Evolutionary conservation across 2,797 vertebrate species (phyloP), one percentile per base, ranked within the genome.

Genomic region (Tenualosa thibaudeaui): DNA sequence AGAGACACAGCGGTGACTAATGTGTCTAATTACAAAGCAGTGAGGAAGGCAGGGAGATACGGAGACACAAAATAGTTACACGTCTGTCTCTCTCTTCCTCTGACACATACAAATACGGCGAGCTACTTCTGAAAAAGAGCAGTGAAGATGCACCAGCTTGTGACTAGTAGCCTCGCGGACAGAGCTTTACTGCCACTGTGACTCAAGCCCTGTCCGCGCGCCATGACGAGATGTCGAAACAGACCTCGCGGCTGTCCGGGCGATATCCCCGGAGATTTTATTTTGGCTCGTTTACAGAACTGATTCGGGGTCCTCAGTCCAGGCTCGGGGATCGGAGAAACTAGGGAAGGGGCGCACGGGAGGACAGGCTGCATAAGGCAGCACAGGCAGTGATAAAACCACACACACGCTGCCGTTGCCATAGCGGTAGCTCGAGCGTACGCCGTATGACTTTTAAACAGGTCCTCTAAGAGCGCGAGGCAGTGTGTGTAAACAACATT

Each of bases 391-490:
- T 75, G 68, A 75, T 75, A 40, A 17, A 40, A n/a, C n/a, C 5
- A 50, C 60, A 65, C 60, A 24, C n/a, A 17, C 78, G 54, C 65
- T 90, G 90, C 84, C 91, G 96, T 97, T 97, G 95, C 96, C 95
- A 97, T 96, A 94, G 96, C 87, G 92, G 81, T 94, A 90, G 87
- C 89, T 92, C 85, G 65, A 84, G 93, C 91, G 92, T 92, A 93
- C 93, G 92, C 90, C 54, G 81, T 81, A 89, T 94, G 93, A 93
- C 93, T 96, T 91, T 94, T 92, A 94, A 94, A 91, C 90, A 95
- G 93, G 91, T 93, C 93, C 92, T 93, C 90, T 62, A 86, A 86
- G 85, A 88, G 15, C 24, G 81, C 17, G 22, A 78, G 51, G 15
- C 65, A n/a, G n/a, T 82, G 12, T 81, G 89, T 89, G 90, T 90